Conservation (phyloP, 2,888 invertebrate genomes). For the Zelleria hepariella region DNA sequence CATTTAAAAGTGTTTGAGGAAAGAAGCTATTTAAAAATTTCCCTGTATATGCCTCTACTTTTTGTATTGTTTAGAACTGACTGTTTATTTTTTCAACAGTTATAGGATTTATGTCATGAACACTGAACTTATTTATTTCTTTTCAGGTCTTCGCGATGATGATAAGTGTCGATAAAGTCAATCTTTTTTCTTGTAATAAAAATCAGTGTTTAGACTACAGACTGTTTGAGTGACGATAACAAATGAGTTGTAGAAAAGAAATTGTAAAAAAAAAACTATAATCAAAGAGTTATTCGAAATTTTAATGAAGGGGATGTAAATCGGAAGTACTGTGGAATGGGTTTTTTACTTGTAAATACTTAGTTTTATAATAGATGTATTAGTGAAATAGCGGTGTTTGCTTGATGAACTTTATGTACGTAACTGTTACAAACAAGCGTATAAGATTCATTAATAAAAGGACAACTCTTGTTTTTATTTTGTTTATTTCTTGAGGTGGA, state of each 20-base stretch:
- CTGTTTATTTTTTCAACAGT: too few species aligned
- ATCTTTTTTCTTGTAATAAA: constrained; percentile 34
- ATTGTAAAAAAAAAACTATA: constrained; percentile 43
- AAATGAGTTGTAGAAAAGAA: constrained; percentile 34
- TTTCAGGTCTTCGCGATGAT: constrained; percentile 61
- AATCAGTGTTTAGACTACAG: constrained; percentile 54
- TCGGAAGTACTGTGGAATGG: constrained; percentile 40
- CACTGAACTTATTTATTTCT: constrained; percentile 12
- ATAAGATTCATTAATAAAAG: constrained; percentile 49
- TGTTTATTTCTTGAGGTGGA: constrained; percentile 19
- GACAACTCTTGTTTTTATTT: constrained; percentile 42
- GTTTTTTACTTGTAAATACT: constrained; percentile 67
- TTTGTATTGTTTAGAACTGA: too few species aligned
- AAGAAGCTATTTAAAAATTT: too few species aligned
- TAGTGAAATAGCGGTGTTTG: constrained; percentile 56
- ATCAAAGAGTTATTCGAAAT: constrained; percentile 27
- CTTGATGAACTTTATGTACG: constrained; percentile 57
- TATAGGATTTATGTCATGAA: too few species aligned
- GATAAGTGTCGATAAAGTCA: constrained; percentile 21
- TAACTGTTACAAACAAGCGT: constrained; percentile 53
- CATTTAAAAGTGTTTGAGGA: too few species aligned
- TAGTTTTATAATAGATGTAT: constrained; percentile 45
- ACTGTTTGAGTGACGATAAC: constrained; percentile 18
- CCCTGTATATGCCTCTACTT: too few species aligned
- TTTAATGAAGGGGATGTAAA: constrained; percentile 39